Conservation (phyloP, 2,888 invertebrate genomes). For the Epirrita christyi region DNA sequence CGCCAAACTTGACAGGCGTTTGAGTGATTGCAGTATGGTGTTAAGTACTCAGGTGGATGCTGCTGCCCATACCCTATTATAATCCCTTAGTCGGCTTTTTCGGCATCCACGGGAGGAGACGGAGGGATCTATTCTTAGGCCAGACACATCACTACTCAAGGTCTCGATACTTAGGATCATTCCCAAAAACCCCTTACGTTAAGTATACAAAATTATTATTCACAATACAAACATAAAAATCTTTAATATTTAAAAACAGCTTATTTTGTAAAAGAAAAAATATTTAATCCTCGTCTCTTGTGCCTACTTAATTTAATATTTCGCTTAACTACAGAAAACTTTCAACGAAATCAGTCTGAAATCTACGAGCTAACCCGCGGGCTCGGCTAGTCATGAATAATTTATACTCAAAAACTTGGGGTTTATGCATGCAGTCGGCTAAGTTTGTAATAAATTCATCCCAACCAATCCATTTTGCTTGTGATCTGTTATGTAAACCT, state of each 20-base stretch:
- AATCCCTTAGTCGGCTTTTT: too few species aligned
- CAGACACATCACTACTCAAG: too few species aligned
- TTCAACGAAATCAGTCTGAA: constrained; percentile 38
- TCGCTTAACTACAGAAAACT: constrained; percentile 39
- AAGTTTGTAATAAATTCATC: constrained; percentile 59
- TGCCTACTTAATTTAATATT: constrained; percentile 33
- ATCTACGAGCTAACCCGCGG: constrained; percentile 40
- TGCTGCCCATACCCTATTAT: too few species aligned
- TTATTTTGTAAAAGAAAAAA: constrained; percentile 7
- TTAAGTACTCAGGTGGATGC: too few species aligned
- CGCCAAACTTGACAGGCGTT: too few species aligned
- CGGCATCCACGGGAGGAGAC: too few species aligned
- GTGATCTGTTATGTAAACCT: constrained; percentile 45
- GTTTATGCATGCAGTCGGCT: constrained; percentile 47
- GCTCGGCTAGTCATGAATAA: constrained; percentile 51
- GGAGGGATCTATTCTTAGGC: too few species aligned
- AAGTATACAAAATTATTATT: too few species aligned
- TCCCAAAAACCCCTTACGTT: too few species aligned
- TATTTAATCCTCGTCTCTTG: constrained; percentile 29
- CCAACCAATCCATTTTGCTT: constrained; percentile 49
- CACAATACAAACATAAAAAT: too few species aligned
- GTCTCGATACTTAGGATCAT: too few species aligned
- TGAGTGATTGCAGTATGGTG: too few species aligned
- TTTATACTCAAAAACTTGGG: constrained; percentile 53
- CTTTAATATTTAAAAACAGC: neutral